Conservation (phyloP, 2,888 invertebrate species). For the Rhyacophila evoluta region DNA sequence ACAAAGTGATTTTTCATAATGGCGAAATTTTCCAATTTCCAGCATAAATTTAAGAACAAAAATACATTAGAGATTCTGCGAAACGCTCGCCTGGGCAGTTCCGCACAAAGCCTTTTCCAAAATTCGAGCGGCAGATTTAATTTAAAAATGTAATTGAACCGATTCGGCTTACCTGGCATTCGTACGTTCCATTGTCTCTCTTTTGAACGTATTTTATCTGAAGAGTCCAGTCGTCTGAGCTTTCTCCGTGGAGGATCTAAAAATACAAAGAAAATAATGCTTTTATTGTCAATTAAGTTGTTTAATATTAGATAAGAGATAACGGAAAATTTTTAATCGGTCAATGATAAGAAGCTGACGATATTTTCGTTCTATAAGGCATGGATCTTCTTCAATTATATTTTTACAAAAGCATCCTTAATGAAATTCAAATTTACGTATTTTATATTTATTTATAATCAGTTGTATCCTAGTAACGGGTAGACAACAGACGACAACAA, state of each 20-base stretch:
- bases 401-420: no score
- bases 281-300: conserved; percentile 16
- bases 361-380: no score
- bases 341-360: no score
- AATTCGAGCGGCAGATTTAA: neutral
- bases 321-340: neutral
- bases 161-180: conserved; percentile 80
- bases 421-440: no score
- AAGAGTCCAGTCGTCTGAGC: conserved; percentile 93
- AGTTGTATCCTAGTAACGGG: no score
- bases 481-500: no score
- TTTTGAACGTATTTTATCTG: conserved; percentile 96
- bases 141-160: conserved; percentile 22
- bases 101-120: neutral
- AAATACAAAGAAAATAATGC: conserved; percentile 35
- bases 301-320: neutral
- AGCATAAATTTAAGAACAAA: conserved; percentile 11
- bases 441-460: no score
- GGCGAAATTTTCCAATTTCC: neutral
- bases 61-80: neutral
- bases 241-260: conserved; percentile 83
- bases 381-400: no score
- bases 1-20: neutral
- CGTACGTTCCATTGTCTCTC: conserved; percentile 93
- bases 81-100: neutral